Conservation (phyloP, 2,797 vertebrate species). For the Rhinoraja longicauda region DNA sequence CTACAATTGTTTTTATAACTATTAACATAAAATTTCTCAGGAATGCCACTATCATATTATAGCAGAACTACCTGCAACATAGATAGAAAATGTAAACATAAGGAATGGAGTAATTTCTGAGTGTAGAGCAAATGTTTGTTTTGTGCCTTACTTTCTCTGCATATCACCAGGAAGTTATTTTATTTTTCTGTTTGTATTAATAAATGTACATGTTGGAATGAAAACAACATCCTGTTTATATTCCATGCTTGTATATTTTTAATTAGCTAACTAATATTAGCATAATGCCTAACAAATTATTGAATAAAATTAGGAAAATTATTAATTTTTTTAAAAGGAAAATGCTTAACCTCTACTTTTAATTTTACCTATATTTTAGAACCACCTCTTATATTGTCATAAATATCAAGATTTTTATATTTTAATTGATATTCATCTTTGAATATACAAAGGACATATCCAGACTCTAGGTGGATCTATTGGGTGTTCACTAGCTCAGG, state of each 20-base stretch:
- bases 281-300: background rate
- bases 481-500: background rate
- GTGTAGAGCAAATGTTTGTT: background rate
- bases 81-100: background rate
- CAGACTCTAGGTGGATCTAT: background rate
- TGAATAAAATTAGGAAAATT: background rate
- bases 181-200: background rate
- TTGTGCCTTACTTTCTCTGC: background rate
- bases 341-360: background rate
- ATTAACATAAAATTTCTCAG: too few relatives aligned
- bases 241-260: background rate
- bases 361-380: background rate
- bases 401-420: background rate
- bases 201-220: constrained; percentile 20
- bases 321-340: background rate
- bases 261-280: background rate
- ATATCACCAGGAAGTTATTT: background rate
- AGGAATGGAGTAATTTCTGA: background rate
- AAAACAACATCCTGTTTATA: background rate
- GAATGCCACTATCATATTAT: too few relatives aligned
- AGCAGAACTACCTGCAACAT: background rate
- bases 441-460: background rate
- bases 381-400: background rate
- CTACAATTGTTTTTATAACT: too few relatives aligned
- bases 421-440: background rate